Evolutionary conservation across 2,113 vertebrate genomes (phyloP).

Genomic region (Todiramphus saurophagus): DNA sequence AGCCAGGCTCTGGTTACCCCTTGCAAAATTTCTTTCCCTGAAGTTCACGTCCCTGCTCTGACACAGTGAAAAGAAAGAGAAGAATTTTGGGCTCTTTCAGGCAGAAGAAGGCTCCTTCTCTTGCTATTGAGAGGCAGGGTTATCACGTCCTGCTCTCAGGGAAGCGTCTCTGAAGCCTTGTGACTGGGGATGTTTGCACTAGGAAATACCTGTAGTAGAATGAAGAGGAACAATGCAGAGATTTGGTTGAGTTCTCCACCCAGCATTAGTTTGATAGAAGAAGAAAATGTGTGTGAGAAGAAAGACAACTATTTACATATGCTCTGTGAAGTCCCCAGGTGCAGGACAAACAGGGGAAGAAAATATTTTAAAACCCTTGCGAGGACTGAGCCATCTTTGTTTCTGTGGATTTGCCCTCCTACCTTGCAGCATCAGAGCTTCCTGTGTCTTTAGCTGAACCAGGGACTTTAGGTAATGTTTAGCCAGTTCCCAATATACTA

Average conservation of each 20-base stretch:
- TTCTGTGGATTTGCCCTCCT: not conserved
- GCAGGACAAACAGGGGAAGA: not conserved
- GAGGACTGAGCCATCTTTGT: not conserved
- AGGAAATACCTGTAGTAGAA: not conserved
- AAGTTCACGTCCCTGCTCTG: fast-evolving
- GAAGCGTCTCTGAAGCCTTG: not conserved
- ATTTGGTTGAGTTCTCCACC: not conserved
- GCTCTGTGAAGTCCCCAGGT: not conserved
- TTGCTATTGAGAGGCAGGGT: too few relatives aligned
- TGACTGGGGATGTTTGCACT: not conserved
- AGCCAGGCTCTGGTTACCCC: not conserved
- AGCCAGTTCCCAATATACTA: not conserved
- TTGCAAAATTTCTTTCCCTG: not conserved
- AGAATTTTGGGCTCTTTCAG: not conserved
- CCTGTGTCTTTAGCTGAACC: not conserved
- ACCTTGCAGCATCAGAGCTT: not conserved
- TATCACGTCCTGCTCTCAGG: not conserved
- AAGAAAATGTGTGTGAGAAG: not conserved
- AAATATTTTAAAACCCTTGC: not conserved
- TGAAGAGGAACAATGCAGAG: not conserved
- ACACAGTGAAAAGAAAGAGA: not conserved
- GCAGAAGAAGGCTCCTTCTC: not conserved
- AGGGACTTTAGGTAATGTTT: not conserved
- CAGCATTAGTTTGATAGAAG: not conserved
- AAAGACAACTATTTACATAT: not conserved